These are phyloP conservation scores for Muricea muricata DNA, from an alignment of 92 coral and sea anemone species.

Conservation along the genomic window DNA sequence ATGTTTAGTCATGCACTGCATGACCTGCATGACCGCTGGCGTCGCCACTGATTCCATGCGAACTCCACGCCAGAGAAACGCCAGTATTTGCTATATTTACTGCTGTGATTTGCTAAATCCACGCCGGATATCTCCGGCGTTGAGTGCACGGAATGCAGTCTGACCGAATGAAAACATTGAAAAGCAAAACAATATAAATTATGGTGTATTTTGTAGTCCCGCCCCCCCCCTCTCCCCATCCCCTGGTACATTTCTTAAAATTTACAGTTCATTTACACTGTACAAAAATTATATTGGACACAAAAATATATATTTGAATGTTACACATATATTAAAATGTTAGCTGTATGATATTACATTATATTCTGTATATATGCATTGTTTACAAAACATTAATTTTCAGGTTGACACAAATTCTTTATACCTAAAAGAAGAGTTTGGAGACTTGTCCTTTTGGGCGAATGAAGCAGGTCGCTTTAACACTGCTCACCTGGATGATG, in stretches of 20 bases:
- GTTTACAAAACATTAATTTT: neutral
- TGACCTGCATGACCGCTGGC: too few relatives aligned
- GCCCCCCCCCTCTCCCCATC: neutral
- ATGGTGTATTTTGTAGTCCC: neutral
- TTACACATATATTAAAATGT: neutral
- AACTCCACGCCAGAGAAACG: too few relatives aligned
- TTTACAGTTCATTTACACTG: neutral
- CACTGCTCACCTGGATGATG: slow-evolving; percentile 57
- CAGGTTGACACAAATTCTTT: slow-evolving; percentile 62
- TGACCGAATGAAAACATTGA: too few relatives aligned
- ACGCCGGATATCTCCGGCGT: too few relatives aligned
- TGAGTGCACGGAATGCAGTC: too few relatives aligned
- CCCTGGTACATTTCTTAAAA: neutral
- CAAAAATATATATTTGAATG: slow-evolving; percentile 3
- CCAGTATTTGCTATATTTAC: too few relatives aligned
- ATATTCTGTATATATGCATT: neutral
- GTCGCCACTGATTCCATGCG: too few relatives aligned
- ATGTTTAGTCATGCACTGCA: too few relatives aligned
- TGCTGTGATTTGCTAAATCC: too few relatives aligned
- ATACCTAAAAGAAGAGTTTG: slow-evolving; percentile 57
- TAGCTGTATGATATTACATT: neutral
- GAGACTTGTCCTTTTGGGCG: slow-evolving; percentile 61
- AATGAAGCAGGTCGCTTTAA: slow-evolving; percentile 62
- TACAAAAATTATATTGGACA: neutral
- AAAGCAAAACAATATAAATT: neutral